A percentile compares a stretch with the other conserved stretches of the same genome.
These are phyloP conservation scores for Rynchops niger DNA, from an alignment of 2,113 vertebrate genomes.

Conservation along the genomic window DNA sequence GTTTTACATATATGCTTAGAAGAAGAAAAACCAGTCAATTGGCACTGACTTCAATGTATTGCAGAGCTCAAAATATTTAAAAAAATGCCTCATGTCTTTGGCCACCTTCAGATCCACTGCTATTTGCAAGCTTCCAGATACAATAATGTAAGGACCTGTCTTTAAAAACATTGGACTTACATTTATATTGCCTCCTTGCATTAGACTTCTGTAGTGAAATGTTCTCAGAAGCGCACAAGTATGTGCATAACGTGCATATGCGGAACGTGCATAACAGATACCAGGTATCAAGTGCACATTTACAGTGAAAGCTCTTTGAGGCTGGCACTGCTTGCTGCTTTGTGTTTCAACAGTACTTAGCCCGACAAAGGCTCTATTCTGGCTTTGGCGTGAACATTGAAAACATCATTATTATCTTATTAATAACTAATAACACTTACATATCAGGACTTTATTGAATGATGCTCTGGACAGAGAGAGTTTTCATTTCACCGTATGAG, in stretches of 20 bases:
- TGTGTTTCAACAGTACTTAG: background rate
- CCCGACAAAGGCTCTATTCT: background rate
- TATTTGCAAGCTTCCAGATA: background rate
- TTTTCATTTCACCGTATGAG: background rate
- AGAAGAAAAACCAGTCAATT: background rate
- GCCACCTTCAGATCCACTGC: background rate
- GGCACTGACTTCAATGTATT: background rate
- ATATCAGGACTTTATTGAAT: background rate
- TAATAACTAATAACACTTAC: slow-evolving; percentile 21
- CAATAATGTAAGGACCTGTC: background rate
- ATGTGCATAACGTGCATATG: background rate
- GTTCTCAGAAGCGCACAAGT: background rate
- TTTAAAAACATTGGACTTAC: background rate
- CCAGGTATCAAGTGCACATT: background rate
- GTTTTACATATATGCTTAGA: background rate
- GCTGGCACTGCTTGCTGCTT: background rate
- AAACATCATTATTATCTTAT: slow-evolving; percentile 16
- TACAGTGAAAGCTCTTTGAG: background rate
- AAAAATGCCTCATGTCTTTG: background rate
- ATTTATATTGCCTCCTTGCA: background rate
- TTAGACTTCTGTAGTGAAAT: background rate
- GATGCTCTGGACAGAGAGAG: background rate
- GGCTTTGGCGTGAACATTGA: background rate
- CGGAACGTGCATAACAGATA: background rate
- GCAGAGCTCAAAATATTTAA: background rate